A percentile compares a stretch with the other conserved stretches of the same genome.
Conservation (phyloP, 2,888 invertebrate genomes). For the Rhamnusium bicolor region DNA sequence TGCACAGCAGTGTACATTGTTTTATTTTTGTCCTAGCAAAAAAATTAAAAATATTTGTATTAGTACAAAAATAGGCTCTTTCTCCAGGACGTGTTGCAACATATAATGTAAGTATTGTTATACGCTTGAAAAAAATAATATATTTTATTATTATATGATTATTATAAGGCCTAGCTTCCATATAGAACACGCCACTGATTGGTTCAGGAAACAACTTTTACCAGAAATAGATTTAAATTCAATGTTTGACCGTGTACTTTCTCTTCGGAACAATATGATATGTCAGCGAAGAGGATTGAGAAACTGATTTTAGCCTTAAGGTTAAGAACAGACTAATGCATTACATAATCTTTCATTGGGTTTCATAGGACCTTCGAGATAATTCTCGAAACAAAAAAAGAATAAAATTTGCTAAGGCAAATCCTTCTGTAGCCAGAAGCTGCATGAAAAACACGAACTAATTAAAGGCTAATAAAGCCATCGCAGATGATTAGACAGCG, state of each 20-base stretch:
- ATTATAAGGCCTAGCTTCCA: too few relatives aligned
- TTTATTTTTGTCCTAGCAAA: too few relatives aligned
- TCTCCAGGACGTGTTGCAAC: too few relatives aligned
- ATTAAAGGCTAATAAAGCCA: constrained; percentile 17
- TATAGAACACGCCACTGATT: too few relatives aligned
- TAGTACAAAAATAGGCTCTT: too few relatives aligned
- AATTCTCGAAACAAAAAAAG: constrained; percentile 3
- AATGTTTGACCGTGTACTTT: neutral
- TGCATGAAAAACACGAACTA: constrained; percentile 1
- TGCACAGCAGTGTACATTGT: too few relatives aligned
- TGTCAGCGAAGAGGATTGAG: neutral
- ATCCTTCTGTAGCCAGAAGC: neutral
- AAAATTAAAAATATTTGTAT: too few relatives aligned
- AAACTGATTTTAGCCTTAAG: neutral
- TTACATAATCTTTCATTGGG: neutral
- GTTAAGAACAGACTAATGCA: neutral
- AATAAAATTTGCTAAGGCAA: neutral
- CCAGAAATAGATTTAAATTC: neutral
- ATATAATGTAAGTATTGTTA: too few relatives aligned
- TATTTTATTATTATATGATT: too few relatives aligned
- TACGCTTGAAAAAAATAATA: too few relatives aligned
- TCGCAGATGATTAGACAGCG: constrained; percentile 11
- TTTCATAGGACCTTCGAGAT: neutral
- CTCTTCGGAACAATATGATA: neutral
- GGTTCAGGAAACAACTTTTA: too few relatives aligned